Base-by-base conservation (phyloP, 2,113 vertebrate species). In the Pangasianodon gigas region DNA sequence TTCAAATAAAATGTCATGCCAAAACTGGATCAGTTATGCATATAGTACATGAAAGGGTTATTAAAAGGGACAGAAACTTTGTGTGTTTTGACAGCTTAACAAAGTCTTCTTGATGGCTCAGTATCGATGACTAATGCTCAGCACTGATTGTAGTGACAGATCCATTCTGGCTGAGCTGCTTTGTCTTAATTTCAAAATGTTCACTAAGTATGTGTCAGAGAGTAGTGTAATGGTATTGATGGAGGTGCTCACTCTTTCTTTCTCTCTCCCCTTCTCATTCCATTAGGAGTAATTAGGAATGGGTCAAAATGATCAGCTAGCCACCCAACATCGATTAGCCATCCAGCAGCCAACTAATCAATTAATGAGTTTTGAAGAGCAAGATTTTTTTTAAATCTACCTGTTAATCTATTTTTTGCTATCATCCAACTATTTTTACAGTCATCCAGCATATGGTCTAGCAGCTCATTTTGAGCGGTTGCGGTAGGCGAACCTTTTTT, bases 181-280 rank as follows among this genome's bases (percentile, higher is more conserved):
- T 77, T 58, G 44, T 82, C n/a, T 82, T 82, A 6, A 88, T 83
- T 69, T 82, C 60, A 21, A 26, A 32, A 52, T 18, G 79, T 41
- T 54, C 60, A 51, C 18, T 44, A 5, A 29, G n/a, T 44, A 60
- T n/a, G 56, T 87, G 41, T 48, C 48, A 58, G 62, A 29, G 87
- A 84, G 32, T 29, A 84, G 6, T 56, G 60, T 83, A 41, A 83
- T 41, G 13, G 62, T 71, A 69, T 88, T 37, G 74, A 67, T 26
- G 48, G 21, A 71, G 51, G 24, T 26, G 29, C 62, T 51, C 87
- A 65, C 87, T 75, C 14, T 5, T 29, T 60, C 87, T 37, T 29
- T 87, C 37, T 71, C 37, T 37, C 51, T 74, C 7, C 37, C n/a
- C 46, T 18, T 85, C 48, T 51, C 48, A 4, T 69, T 41, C 32